These are phyloP conservation scores for Phasianus colchicus DNA, from an alignment of 2,113 vertebrate genomes.

Conservation along the genomic window DNA sequence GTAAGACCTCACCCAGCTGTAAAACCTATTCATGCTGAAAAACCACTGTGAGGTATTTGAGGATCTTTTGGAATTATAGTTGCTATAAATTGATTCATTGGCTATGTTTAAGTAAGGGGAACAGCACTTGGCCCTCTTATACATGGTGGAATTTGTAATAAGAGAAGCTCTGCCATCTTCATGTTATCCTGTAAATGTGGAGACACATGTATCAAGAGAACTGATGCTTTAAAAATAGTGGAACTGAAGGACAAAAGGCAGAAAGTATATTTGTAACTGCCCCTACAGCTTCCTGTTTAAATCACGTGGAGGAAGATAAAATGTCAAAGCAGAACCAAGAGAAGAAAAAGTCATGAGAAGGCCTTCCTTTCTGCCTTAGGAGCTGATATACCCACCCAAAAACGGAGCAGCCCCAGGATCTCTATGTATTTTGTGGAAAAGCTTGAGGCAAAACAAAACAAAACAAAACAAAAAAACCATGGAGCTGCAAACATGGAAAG, in stretches of 20 bases:
- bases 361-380: not conserved
- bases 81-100: slow-evolving; percentile 49
- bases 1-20: slow-evolving; percentile 38
- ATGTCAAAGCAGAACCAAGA: slow-evolving; percentile 19
- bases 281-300: slow-evolving; percentile 26
- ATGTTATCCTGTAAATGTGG: not conserved
- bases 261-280: not conserved
- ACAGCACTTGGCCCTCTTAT: not conserved
- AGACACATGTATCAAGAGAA: not conserved
- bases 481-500: slow-evolving; percentile 12
- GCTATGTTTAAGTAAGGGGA: not conserved
- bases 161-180: slow-evolving; percentile 3
- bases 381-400: not conserved
- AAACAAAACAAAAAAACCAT: no score
- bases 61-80: slow-evolving; percentile 53
- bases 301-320: slow-evolving; percentile 16
- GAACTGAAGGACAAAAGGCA: slow-evolving; percentile 12
- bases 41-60: not conserved
- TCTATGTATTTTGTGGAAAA: slow-evolving; percentile 19
- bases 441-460: not conserved
- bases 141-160: slow-evolving; percentile 10
- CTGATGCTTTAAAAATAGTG: slow-evolving; percentile 25
- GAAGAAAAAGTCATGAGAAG: not conserved
- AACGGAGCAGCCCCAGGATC: not conserved
- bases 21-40: slow-evolving; percentile 6